A percentile compares a stretch with the other conserved stretches of the same genome.
These are phyloP conservation scores for Tetragnatha versicolor DNA, from an alignment of 1,140 invertebrate genomes.

Conservation along the genomic window DNA sequence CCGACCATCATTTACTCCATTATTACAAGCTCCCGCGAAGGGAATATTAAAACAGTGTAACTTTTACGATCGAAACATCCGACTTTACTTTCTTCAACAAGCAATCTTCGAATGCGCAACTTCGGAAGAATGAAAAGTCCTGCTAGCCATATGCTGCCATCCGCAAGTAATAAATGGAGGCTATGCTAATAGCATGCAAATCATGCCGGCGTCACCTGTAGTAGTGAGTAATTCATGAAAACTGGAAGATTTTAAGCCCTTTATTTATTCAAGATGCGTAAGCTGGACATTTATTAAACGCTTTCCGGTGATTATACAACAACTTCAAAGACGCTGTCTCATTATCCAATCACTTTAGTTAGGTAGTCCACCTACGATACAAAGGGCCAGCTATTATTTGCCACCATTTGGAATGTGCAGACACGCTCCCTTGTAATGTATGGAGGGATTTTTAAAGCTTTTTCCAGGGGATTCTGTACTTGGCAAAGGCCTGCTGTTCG, in stretches of 20 bases:
- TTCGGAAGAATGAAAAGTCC: constrained; percentile 5
- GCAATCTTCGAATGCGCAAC: background rate
- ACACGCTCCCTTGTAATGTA: constrained; percentile 40
- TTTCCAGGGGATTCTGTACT: constrained; percentile 20
- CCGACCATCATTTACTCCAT: too few species aligned
- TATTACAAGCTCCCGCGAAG: background rate
- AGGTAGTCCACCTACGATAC: constrained; percentile 3
- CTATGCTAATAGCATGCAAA: constrained; percentile 49
- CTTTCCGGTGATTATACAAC: constrained; percentile 33
- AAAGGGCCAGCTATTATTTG: too few species aligned
- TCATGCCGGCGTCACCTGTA: constrained; percentile 41
- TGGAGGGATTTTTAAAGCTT: constrained; percentile 7
- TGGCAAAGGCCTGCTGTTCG: background rate
- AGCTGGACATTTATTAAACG: constrained; percentile 40
- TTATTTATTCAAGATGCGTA: constrained; percentile 46
- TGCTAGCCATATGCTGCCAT: constrained; percentile 21
- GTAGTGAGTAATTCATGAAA: constrained; percentile 39
- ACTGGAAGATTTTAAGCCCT: constrained; percentile 31
- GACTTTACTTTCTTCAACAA: background rate
- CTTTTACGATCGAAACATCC: background rate
- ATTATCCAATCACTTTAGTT: constrained; percentile 49
- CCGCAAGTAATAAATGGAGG: constrained; percentile 28
- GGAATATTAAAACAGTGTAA: background rate
- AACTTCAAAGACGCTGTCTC: constrained; percentile 23
- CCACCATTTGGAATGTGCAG: constrained; percentile 21